Evolutionary conservation across 2,888 invertebrate genomes (phyloP).

Genomic region (Eueremaeus valkanovi): DNA sequence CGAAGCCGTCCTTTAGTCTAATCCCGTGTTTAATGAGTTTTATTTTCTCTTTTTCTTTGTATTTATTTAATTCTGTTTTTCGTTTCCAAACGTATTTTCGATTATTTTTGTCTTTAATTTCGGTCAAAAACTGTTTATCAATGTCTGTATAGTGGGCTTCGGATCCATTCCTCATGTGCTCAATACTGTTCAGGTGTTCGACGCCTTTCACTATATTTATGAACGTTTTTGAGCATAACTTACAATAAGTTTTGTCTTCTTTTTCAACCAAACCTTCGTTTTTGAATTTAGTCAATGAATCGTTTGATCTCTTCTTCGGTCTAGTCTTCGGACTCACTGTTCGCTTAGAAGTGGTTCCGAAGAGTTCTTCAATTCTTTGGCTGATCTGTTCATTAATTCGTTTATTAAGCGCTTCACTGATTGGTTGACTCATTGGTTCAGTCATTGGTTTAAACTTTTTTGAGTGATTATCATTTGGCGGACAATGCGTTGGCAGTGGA

Average conservation of each 20-base stretch:
- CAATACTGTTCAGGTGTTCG: background rate
- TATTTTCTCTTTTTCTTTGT: background rate
- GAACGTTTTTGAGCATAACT: background rate
- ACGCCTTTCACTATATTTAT: background rate
- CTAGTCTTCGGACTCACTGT: too few relatives aligned
- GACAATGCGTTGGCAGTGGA: too few relatives aligned
- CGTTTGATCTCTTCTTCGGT: too few relatives aligned
- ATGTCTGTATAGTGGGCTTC: background rate
- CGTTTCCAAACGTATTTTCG: background rate
- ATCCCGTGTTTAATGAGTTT: background rate
- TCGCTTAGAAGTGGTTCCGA: too few relatives aligned
- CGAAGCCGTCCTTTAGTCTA: background rate
- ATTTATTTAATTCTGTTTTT: slow-evolving; percentile 7
- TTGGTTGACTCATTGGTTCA: too few relatives aligned
- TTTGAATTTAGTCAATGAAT: background rate
- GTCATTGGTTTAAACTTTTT: too few relatives aligned
- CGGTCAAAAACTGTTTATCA: slow-evolving; percentile 6
- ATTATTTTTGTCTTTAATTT: background rate
- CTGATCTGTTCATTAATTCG: too few relatives aligned
- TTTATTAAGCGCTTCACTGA: too few relatives aligned
- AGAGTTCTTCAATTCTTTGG: too few relatives aligned
- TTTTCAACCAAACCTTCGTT: background rate
- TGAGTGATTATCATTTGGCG: too few relatives aligned
- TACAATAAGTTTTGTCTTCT: background rate
- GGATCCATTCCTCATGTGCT: background rate